These are phyloP conservation scores for Crossocerus cetratus DNA, from an alignment of 2,888 invertebrate genomes.

Conservation along the genomic window DNA sequence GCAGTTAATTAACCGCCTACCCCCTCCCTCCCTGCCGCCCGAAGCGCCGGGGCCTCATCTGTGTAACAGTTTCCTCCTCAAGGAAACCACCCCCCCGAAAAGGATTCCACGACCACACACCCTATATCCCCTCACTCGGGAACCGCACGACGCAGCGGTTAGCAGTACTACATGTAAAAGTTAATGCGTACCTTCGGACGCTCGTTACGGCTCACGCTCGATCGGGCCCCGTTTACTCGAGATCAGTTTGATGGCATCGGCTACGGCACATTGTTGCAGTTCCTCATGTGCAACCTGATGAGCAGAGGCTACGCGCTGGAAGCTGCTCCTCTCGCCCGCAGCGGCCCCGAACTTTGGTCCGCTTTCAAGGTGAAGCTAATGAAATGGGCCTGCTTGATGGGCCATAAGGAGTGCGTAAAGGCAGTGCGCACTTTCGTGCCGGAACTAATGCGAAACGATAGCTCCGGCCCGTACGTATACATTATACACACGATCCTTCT, in stretches of 20 bases:
- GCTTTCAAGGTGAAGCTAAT: constrained; percentile 64
- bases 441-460: constrained; percentile 12
- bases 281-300: constrained; percentile 61
- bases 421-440: not conserved
- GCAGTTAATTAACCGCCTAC: constrained; percentile 48
- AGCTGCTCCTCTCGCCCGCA: constrained; percentile 56
- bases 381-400: constrained; percentile 70
- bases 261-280: constrained; percentile 19
- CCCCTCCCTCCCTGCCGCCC: not conserved
- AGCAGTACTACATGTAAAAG: too few species aligned
- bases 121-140: too few species aligned
- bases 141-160: too few species aligned
- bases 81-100: constrained; percentile 41
- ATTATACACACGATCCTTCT: not conserved
- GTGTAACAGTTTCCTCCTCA: constrained; percentile 39
- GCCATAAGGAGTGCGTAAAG: constrained; percentile 63
- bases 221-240: too few species aligned
- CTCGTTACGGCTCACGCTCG: too few species aligned
- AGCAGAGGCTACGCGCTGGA: constrained; percentile 61
- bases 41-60: too few species aligned
- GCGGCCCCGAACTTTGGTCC: constrained; percentile 61
- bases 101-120: not conserved
- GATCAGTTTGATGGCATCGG: not conserved
- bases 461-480: constrained; percentile 21
- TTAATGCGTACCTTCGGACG: too few species aligned